Percentiles rank a stretch among this genome's conserved stretches.
phyloP scores from a whole-genome alignment of 2,113 vertebrate genomes.

The Alethe castanea region DNA sequence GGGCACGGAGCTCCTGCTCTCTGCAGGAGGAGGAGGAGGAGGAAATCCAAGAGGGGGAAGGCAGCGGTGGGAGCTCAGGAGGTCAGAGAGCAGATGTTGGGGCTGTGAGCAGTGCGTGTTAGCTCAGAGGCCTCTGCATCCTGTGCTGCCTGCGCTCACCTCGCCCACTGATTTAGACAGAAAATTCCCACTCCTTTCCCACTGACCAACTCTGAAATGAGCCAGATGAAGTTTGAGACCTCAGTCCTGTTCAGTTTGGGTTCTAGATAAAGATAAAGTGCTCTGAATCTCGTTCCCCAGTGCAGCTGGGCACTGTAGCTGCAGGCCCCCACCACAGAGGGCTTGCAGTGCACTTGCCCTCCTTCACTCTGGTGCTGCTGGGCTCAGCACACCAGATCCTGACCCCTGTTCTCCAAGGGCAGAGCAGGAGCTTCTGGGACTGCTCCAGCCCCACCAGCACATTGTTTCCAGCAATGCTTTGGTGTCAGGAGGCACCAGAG shows the following conservation, averaged over 20 bases:
- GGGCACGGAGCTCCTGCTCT: accelerated
- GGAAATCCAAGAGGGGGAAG: constrained; percentile 20
- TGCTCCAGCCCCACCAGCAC: background rate
- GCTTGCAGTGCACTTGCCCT: background rate
- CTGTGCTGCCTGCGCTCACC: background rate
- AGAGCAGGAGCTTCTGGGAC: background rate
- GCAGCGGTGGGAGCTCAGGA: constrained; percentile 2
- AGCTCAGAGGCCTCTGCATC: constrained; percentile 10
- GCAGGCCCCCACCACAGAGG: background rate
- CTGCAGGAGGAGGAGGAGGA: background rate
- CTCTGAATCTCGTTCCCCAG: background rate
- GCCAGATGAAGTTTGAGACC: background rate
- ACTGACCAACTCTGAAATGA: background rate
- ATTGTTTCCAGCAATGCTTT: background rate
- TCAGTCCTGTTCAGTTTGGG: background rate
- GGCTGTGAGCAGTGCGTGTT: background rate
- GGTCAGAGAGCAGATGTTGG: constrained; percentile 53
- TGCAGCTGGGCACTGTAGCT: background rate
- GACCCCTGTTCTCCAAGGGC: accelerated
- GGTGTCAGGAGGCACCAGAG: background rate
- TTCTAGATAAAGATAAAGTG: background rate
- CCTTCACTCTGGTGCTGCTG: background rate
- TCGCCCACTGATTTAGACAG: background rate
- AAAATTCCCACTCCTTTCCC: background rate
- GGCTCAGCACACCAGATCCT: background rate